A percentile compares a stretch with the other conserved stretches of the same genome.
These are phyloP conservation scores for Sclerodermus sp. DNA, from an alignment of 2,888 invertebrate genomes.

Conservation along the genomic window DNA sequence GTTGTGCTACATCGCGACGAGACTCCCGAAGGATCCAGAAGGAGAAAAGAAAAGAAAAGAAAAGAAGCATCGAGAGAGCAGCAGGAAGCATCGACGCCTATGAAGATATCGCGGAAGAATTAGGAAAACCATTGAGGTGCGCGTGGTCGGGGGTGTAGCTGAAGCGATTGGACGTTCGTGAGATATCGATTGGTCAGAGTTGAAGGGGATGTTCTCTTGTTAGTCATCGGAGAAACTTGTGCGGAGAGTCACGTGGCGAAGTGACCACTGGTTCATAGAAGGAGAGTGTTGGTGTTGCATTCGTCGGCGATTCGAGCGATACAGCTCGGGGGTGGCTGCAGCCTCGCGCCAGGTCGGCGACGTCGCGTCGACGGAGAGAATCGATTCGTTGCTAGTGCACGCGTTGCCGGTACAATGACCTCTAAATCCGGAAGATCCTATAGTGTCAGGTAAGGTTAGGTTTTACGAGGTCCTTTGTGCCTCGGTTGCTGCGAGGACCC, in stretches of 20 bases:
- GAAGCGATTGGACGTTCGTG: too few relatives aligned
- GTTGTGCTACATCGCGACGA: too few relatives aligned
- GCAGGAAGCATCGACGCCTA: too few relatives aligned
- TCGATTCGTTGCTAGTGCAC: slow-evolving; percentile 37
- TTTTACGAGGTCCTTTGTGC: too few relatives aligned
- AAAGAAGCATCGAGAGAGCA: too few relatives aligned
- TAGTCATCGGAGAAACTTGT: not conserved
- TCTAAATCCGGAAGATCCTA: slow-evolving; percentile 50
- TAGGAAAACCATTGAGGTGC: not conserved
- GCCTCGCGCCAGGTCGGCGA: not conserved
- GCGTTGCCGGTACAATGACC: slow-evolving; percentile 46
- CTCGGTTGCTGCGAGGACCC: too few relatives aligned
- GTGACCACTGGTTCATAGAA: not conserved
- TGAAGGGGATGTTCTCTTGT: not conserved
- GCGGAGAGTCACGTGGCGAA: not conserved
- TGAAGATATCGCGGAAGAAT: too few relatives aligned
- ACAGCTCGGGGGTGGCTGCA: not conserved
- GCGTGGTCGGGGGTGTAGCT: not conserved
- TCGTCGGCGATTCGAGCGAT: not conserved
- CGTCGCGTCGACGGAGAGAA: slow-evolving; percentile 26
- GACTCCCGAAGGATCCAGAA: too few relatives aligned
- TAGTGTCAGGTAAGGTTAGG: slow-evolving; percentile 48
- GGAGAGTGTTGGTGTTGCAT: not conserved
- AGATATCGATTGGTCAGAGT: not conserved
- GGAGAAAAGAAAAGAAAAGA: too few relatives aligned